These are phyloP conservation scores for Taurulus bubalis DNA, from an alignment of 2,113 vertebrate species.

Conservation along the genomic window DNA sequence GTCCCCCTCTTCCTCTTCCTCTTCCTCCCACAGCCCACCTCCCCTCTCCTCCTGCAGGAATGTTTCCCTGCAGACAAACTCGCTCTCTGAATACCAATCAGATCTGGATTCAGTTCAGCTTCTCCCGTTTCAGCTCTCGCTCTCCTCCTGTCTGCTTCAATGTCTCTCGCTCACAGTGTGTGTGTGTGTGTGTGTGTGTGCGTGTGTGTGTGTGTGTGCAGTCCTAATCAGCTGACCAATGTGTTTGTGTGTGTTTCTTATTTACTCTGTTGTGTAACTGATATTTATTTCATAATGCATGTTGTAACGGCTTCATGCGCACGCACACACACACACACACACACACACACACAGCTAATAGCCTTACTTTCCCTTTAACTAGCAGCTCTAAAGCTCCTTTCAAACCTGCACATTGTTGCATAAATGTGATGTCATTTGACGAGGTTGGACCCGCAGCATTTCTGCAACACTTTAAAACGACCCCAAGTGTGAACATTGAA, in stretches of 20 bases:
- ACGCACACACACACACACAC: slow-evolving; percentile 17
- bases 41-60: slow-evolving; percentile 52
- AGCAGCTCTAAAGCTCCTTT: slow-evolving; percentile 15
- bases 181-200: slow-evolving; percentile 2
- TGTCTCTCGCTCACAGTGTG: not conserved
- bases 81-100: slow-evolving; percentile 65
- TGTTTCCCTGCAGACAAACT: slow-evolving; percentile 47
- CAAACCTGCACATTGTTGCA: not conserved
- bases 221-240: slow-evolving; percentile 17
- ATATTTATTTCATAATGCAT: slow-evolving; percentile 1
- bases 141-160: slow-evolving; percentile 13
- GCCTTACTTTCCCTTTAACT: slow-evolving; percentile 1
- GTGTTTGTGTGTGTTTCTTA: slow-evolving; percentile 1
- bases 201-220: slow-evolving; percentile 6
- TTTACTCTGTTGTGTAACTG: not conserved
- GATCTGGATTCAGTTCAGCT: slow-evolving; percentile 59
- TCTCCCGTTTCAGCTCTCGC: slow-evolving; percentile 52
- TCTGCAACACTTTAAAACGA: not conserved
- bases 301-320: not conserved
- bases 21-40: slow-evolving; percentile 1
- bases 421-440: not conserved
- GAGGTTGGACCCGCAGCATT: not conserved
- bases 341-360: slow-evolving; percentile 9
- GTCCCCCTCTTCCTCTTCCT: slow-evolving; percentile 3
- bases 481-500: not conserved